Evolutionary conservation across 2,113 vertebrate species (phyloP), one percentile per base, ranked within the genome.

Genomic region (Hepsetus odoe): DNA sequence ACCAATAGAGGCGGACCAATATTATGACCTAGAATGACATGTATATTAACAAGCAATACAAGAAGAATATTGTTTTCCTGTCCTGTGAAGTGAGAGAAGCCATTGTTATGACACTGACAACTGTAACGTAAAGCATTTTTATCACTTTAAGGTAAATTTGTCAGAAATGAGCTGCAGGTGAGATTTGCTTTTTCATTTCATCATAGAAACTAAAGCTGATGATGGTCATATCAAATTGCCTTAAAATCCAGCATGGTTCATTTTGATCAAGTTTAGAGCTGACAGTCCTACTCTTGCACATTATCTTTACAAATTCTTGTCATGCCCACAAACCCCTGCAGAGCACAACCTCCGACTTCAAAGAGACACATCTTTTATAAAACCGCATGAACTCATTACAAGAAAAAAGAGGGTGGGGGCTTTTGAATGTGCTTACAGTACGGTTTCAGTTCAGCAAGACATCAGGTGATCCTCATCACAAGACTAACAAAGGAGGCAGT

Each of bases 311-410:
- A 28, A 32, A 64, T 64, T 64, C 59, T 16, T 9, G 32, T 64
- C 59, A 32, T 64, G 13, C 59, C 30, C 32, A 33, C 59, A 55
- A 64, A 30, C 59, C 18, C 30, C 59, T 64, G 28, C 59, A 64
- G 59, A 64, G 59, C 14, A 9, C 20, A 55, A 55, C n/a, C 51
- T 55, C 51, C 8, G 3, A 24, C 51, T 55, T 55, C 51, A 55
- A 64, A 64, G 59, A 35, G 7, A 33, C 7, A 7, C 30, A 2
- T 64, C 32, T 64, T 18, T 35, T n/a, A 20, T 20, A 35, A 33
- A 64, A 33, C 32, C 59, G 30, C 32, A 33, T 33, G 35, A 33
- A 64, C 32, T 64, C 59, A 64, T 20, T 32, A 33, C 14, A 35
- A 32, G 30, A 64, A 35, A 64, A 64, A 32, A 20, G 22, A 32